Conservation (phyloP, 2,888 invertebrate genomes). For the Tanypteryx hageni region DNA sequence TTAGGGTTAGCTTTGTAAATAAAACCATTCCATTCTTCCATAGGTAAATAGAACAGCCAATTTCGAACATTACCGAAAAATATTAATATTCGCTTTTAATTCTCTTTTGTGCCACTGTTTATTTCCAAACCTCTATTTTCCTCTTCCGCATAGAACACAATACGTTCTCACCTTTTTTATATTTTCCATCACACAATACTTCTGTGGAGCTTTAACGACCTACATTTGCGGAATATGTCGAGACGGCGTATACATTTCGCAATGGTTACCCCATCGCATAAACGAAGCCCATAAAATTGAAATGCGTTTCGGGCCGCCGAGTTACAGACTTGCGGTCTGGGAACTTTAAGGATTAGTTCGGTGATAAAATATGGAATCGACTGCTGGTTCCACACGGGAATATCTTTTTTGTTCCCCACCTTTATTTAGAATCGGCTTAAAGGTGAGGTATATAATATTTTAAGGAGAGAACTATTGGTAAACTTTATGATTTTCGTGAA, state of each 20-base stretch:
- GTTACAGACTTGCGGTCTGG: constrained; percentile 26
- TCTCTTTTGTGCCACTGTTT: background rate
- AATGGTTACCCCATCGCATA: constrained; percentile 51
- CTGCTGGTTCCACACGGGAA: background rate
- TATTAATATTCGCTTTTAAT: background rate
- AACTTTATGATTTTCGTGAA: background rate
- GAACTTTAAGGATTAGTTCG: constrained; percentile 18
- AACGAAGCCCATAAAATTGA: constrained; percentile 36
- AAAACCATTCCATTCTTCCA: too few species aligned
- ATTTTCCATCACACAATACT: background rate
- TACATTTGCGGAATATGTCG: constrained; percentile 35
- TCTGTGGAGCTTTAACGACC: background rate
- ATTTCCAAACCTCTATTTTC: background rate
- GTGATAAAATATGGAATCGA: constrained; percentile 33
- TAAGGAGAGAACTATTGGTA: background rate
- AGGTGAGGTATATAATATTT: background rate
- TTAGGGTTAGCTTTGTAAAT: too few species aligned
- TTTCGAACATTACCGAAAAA: too few species aligned
- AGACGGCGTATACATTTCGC: constrained; percentile 26
- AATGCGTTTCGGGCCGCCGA: background rate
- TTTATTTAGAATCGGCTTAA: background rate
- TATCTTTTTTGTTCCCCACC: background rate
- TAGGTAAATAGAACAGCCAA: too few species aligned
- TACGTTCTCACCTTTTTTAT: background rate
- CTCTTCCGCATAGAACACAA: background rate